Conservation (phyloP, 2,113 vertebrate genomes). For the Psittacula cyanocephala region DNA sequence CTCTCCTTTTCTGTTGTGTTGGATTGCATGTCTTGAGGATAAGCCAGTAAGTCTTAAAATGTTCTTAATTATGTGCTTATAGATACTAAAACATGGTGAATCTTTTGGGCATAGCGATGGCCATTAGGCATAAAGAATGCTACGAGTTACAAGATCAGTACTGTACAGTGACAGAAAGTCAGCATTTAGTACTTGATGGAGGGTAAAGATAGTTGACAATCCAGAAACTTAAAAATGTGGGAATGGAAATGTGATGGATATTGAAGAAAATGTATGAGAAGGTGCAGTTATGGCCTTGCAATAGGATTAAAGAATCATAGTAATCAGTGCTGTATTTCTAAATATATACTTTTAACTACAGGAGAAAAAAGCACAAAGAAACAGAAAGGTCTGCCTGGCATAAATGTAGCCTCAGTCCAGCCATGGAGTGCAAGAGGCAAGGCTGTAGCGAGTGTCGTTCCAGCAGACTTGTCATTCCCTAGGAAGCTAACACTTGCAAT, state of each 20-base stretch:
- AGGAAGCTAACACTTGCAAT: background rate
- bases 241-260: background rate
- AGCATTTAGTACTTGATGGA: background rate
- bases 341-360: constrained; percentile 31
- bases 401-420: background rate
- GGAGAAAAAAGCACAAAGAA: background rate
- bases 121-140: background rate
- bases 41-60: background rate
- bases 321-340: constrained; percentile 49
- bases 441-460: background rate
- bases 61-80: background rate
- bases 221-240: background rate
- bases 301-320: constrained; percentile 32
- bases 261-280: background rate
- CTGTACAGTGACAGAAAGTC: background rate
- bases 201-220: constrained; percentile 3
- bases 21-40: background rate
- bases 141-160: background rate
- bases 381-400: background rate
- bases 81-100: background rate
- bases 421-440: background rate
- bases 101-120: background rate
- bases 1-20: background rate
- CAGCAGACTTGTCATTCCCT: background rate
- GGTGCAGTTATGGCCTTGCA: background rate